These are phyloP conservation scores for Passer montanus DNA, from an alignment of 2,113 vertebrate genomes.

Conservation along the genomic window DNA sequence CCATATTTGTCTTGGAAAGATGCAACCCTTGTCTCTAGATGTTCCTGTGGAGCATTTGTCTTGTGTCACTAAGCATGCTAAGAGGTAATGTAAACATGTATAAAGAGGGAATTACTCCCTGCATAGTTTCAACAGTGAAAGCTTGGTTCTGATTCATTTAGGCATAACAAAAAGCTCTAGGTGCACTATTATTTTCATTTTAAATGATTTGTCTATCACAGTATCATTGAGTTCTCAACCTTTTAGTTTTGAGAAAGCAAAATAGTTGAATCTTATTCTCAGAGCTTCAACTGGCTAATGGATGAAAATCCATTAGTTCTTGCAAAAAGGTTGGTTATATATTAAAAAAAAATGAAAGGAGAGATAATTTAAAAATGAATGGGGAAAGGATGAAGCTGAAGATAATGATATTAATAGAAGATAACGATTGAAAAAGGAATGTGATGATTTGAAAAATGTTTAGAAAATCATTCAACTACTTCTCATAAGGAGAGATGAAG, in stretches of 20 bases:
- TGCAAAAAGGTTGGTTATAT: neutral
- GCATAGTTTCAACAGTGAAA: neutral
- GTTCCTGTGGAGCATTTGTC: neutral
- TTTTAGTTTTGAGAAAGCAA: neutral
- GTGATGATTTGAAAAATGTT: slow-evolving; percentile 14
- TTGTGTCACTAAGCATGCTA: neutral
- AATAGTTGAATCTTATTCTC: slow-evolving; percentile 9
- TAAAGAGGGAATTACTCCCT: neutral
- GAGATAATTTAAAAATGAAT: neutral
- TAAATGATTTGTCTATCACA: slow-evolving; percentile 22
- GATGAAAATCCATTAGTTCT: neutral
- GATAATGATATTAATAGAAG: neutral
- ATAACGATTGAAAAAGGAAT: neutral
- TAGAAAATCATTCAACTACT: neutral
- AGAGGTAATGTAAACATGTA: neutral
- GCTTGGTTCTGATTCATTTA: slow-evolving; percentile 16
- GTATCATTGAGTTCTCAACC: neutral
- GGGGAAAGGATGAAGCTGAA: neutral
- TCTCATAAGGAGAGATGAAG: neutral
- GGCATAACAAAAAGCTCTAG: neutral
- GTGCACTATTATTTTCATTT: slow-evolving; percentile 15
- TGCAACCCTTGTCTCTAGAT: neutral
- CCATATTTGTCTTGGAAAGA: neutral
- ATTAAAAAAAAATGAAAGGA: neutral
- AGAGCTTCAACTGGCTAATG: neutral